Evolutionary conservation across 2,797 vertebrate genomes (phyloP), one percentile per base, ranked within the genome.

Genomic region (Melanotaenia pygmaea): DNA sequence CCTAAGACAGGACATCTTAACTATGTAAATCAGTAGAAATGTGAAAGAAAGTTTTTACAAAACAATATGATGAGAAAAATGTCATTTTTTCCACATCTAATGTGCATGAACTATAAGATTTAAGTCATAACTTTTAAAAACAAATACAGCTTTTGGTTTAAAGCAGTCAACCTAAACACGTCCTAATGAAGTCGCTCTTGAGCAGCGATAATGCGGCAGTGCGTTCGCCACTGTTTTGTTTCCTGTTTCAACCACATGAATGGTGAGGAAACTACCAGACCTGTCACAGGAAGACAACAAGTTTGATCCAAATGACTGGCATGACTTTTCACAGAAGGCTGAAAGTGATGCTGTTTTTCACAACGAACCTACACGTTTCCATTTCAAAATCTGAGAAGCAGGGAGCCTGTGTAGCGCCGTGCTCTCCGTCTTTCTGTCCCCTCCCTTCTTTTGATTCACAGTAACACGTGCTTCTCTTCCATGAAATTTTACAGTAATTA

Each of bases 211-310:
- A n/a, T 9, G 60, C 24, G 22, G 50, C 67, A 53, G 58, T 20
- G 64, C 57, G 12, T 66, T 59, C 4, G 47, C 66, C 81, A 68
- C 70, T 59, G 67, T 50, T 79, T 43, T 56, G 74, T 13, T 88
- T 92, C 84, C 88, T 89, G 88, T 82, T 85, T 87, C 72, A 73
- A 80, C 89, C 89, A 91, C 89, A 91, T 91, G 78, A 93, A 88
- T 80, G 32, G 72, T n/a, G 64, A 86, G 84, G 79, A 86, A 92
- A 87, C 74, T 80, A 86, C 68, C 82, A 57, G 69, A 26, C 40
- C 74, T 56, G 76, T 84, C 84, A 77, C 86, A 88, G 82, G 72
- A 88, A 90, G 87, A 68, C 75, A 65, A 61, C 67, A 54, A 72
- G 56, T 77, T 66, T 50, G 50, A 80, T 78, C n/a, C 47, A 51